A percentile compares a stretch with the other conserved stretches of the same genome.
phyloP scores from a whole-genome alignment of 2,113 vertebrate species.

The Anarrhichthys ocellatus region DNA sequence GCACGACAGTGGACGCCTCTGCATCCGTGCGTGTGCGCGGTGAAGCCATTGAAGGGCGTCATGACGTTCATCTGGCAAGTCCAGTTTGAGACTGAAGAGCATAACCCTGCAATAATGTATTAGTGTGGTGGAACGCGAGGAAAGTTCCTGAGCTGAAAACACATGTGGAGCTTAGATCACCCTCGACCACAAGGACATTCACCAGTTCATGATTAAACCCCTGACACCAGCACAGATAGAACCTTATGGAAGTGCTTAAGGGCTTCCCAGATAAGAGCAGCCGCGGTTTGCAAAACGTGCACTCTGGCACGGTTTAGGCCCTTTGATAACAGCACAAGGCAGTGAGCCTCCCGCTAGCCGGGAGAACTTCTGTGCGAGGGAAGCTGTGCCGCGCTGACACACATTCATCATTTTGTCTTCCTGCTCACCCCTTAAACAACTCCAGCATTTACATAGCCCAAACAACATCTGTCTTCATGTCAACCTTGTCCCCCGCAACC shows the following conservation, averaged over 20 bases:
- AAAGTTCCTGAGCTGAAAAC: conserved; percentile 4
- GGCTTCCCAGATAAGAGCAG: conserved; percentile 55
- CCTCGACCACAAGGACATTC: conserved; percentile 15
- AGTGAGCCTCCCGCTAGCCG: conserved; percentile 4
- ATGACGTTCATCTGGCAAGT: conserved; percentile 4
- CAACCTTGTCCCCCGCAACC: conserved; percentile 32
- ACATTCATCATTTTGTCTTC: conserved; percentile 73
- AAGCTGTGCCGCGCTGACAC: conserved; percentile 39
- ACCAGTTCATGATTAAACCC: conserved; percentile 65
- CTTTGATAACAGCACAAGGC: conserved; percentile 66
- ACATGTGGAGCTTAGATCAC: conserved; percentile 37
- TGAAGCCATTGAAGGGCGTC: conserved; percentile 5
- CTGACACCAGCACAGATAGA: conserved; percentile 48
- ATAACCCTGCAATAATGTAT: background rate
- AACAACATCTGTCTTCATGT: conserved; percentile 74
- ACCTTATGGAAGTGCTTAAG: conserved; percentile 72
- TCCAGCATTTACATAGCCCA: conserved; percentile 56
- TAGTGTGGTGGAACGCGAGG: background rate
- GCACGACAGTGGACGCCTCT: background rate
- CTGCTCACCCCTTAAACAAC: conserved; percentile 64
- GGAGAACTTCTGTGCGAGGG: conserved; percentile 36
- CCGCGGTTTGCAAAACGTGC: conserved; percentile 67
- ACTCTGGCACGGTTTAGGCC: conserved; percentile 35
- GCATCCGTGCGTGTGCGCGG: conserved; percentile 15
- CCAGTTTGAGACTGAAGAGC: conserved; percentile 3